phyloP scores from a whole-genome alignment of 2,797 vertebrate species.

The Acanthopagrus latus region DNA sequence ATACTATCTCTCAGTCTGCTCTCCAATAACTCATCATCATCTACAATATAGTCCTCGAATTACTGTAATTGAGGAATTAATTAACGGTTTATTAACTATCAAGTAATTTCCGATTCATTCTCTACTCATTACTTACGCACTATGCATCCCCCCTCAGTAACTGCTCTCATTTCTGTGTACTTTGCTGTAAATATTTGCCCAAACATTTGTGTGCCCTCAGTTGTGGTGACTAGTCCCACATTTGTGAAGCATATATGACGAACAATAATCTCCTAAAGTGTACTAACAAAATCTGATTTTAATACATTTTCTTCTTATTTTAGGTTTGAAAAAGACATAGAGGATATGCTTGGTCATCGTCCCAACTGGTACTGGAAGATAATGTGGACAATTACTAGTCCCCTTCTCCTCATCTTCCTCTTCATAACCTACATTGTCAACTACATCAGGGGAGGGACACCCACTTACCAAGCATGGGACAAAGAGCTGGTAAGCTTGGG shows the following conservation, averaged over 20 bases:
- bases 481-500: slow-evolving; percentile 85
- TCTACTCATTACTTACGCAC: too few relatives aligned
- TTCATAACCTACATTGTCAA: slow-evolving; percentile 91
- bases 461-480: slow-evolving; percentile 94
- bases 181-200: too few relatives aligned
- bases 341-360: slow-evolving; percentile 88
- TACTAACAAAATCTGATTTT: neutral
- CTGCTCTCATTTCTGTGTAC: too few relatives aligned
- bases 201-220: neutral
- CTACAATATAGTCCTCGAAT: too few relatives aligned
- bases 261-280: neutral
- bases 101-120: too few relatives aligned
- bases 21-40: too few relatives aligned
- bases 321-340: slow-evolving; percentile 93
- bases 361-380: slow-evolving; percentile 92
- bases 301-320: neutral
- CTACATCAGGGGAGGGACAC: slow-evolving; percentile 89
- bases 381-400: slow-evolving; percentile 90
- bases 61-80: too few relatives aligned
- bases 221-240: neutral
- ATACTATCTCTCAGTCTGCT: too few relatives aligned
- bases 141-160: too few relatives aligned
- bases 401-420: slow-evolving; percentile 89
- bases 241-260: neutral
- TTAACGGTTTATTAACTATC: too few relatives aligned